Base-by-base conservation (phyloP, 1,140 invertebrate species). In the Aphelenchoides besseyi region DNA sequence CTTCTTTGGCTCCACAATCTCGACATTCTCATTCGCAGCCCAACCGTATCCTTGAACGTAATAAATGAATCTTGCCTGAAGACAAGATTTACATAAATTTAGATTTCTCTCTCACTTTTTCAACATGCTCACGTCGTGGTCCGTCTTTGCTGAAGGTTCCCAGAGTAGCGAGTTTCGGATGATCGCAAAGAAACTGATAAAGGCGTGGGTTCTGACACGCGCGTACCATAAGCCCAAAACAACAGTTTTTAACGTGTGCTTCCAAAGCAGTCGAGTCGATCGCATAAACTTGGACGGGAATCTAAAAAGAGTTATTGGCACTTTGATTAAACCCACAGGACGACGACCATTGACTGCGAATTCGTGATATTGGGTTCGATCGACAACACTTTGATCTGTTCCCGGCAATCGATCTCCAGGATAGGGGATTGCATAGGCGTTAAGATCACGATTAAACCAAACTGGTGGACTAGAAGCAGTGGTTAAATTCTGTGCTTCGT, bases 361-460 rank as follows among this genome's bases (percentile, higher is more conserved):
- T 2, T 66, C 32, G 63, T 66, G 36, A 53, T 66, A 66, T 55
- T 66, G 26, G 1, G 63, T 32, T 37, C 30, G 16, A 12, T 66
- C 32, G 16, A 37, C 1, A 28, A 33, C n/a, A 12, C 12, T 41
- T 16, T 12, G 16, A 53, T 66, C 63, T n/a, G 32, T 30, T 32
- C 16, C 63, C n/a, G 32, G 63, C 9, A 66, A 33, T 23, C 41
- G 41, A 23, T 48, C 41, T 12, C 41, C 41, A 12, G 41, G 41
- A 23, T 48, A 61, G 30, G 63, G 63, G 3, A 35, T 66, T 33
- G 30, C 41, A 8, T 63, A 66, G 16, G n/a, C 12, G 0, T 37
- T 12, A 28, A 37, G 30, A 2, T 53, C 18, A n/a, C 30, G 63
- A 29, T 66, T 37, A 12, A 33, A 26, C 1, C 32, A 66, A 32